Conservation (phyloP, 2,888 invertebrate species). For the Drosophila anomalata region DNA sequence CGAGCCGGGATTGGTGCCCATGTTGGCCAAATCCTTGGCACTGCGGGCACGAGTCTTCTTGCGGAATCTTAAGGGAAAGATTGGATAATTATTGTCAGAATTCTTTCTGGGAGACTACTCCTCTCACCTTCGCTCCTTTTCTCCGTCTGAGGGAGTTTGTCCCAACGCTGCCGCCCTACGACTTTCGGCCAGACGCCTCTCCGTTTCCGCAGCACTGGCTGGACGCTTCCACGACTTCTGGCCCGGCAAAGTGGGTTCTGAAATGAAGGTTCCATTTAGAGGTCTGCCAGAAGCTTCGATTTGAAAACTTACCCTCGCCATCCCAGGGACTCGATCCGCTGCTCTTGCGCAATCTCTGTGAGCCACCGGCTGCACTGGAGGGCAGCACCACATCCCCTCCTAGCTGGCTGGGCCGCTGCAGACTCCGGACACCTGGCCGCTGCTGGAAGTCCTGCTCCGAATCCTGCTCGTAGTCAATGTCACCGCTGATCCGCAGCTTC, state of each 20-base stretch:
- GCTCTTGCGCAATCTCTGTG: constrained; percentile 81
- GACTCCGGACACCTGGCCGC: constrained; percentile 70
- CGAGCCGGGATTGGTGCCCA: constrained; percentile 37
- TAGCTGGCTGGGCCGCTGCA: constrained; percentile 81
- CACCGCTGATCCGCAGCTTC: constrained; percentile 81
- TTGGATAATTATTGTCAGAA: not conserved
- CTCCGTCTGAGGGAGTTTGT: constrained; percentile 85
- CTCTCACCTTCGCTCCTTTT: constrained; percentile 85
- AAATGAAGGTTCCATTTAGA: not conserved
- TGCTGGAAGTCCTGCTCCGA: constrained; percentile 84
- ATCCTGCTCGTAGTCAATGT: constrained; percentile 85
- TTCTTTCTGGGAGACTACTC: rapidly evolving
- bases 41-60: constrained; percentile 85
- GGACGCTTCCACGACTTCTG: constrained; percentile 85
- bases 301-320: constrained; percentile 80
- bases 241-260: constrained; percentile 76
- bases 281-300: too few species aligned
- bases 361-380: constrained; percentile 15
- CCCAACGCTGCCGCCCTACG: constrained; percentile 73
- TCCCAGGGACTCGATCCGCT: constrained; percentile 86
- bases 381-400: constrained; percentile 56
- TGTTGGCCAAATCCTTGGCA: constrained; percentile 59
- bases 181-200: constrained; percentile 84
- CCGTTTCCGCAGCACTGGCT: constrained; percentile 86
- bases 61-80: constrained; percentile 74